A percentile compares a stretch with the other conserved stretches of the same genome.
These are phyloP conservation scores for Melanostoma mellinum DNA, from an alignment of 2,888 invertebrate genomes.

Conservation along the genomic window DNA sequence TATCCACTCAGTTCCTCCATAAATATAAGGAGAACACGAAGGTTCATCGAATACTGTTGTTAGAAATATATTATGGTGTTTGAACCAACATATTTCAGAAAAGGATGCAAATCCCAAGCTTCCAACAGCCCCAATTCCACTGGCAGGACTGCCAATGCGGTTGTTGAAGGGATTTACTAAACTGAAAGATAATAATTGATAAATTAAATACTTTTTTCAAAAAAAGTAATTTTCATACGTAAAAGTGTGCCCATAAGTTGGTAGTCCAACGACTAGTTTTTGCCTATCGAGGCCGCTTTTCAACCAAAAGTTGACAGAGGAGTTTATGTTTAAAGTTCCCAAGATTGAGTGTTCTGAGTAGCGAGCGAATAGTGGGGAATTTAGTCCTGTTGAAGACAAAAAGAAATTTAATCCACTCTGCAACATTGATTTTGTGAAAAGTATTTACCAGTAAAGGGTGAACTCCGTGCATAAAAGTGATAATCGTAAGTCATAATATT, in stretches of 20 bases:
- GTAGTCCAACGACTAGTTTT: slow-evolving; percentile 92
- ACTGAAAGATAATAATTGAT: slow-evolving; percentile 77
- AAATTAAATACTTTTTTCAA: not conserved
- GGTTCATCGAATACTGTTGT: slow-evolving; percentile 85
- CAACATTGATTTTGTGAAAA: not conserved
- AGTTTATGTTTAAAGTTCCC: slow-evolving; percentile 90
- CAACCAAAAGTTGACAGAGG: slow-evolving; percentile 90
- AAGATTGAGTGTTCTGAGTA: slow-evolving; percentile 85
- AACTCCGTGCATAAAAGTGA: slow-evolving; percentile 89
- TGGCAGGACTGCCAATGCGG: slow-evolving; percentile 87
- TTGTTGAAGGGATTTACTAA: slow-evolving; percentile 87
- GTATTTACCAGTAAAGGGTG: slow-evolving; percentile 88
- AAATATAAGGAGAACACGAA: slow-evolving; percentile 90
- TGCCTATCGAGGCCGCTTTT: slow-evolving; percentile 88
- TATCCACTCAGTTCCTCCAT: slow-evolving; percentile 89
- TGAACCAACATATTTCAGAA: slow-evolving; percentile 87
- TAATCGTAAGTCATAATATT: slow-evolving; percentile 97
- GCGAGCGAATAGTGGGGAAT: slow-evolving; percentile 89
- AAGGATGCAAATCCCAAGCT: slow-evolving; percentile 88
- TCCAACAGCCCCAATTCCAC: slow-evolving; percentile 87
- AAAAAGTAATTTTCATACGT: slow-evolving; percentile 82
- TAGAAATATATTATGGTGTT: slow-evolving; percentile 83
- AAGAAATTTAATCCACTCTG: not conserved
- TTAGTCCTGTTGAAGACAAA: slow-evolving; percentile 84
- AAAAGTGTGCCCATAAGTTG: slow-evolving; percentile 93